Conservation (phyloP, 2,113 vertebrate species). For the Centrocercus urophasianus region DNA sequence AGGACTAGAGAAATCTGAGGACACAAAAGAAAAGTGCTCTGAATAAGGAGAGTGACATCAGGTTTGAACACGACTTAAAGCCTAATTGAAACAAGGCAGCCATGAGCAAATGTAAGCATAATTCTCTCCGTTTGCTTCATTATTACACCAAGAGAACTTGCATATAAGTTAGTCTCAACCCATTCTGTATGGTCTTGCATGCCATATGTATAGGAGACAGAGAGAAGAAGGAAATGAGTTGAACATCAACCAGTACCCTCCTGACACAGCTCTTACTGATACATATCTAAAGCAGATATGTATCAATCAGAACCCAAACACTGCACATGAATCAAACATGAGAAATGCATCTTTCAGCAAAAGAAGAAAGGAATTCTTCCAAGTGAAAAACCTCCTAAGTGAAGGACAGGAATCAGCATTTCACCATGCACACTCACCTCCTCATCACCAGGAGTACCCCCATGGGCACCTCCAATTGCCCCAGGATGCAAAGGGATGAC, state of each 20-base stretch:
- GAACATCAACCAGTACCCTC: neutral
- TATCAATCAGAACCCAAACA: neutral
- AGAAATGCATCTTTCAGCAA: neutral
- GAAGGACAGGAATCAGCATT: neutral
- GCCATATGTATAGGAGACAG: accelerated
- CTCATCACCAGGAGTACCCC: neutral
- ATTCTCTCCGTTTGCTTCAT: neutral
- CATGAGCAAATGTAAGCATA: neutral
- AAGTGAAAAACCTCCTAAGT: neutral
- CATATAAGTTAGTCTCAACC: neutral
- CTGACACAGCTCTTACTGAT: neutral
- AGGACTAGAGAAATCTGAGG: accelerated
- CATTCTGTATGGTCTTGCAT: accelerated
- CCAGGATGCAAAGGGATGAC: neutral
- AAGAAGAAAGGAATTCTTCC: neutral
- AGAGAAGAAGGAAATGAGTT: neutral
- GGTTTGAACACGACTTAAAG: neutral
- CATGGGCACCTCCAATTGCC: neutral
- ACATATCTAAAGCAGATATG: neutral
- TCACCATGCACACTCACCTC: neutral
- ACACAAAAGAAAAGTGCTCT: accelerated
- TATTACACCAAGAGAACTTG: neutral
- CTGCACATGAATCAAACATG: accelerated
- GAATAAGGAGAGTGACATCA: neutral
- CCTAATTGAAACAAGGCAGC: neutral